Conservation (phyloP, 2,888 invertebrate species). For the Dichetophora obliterata region DNA sequence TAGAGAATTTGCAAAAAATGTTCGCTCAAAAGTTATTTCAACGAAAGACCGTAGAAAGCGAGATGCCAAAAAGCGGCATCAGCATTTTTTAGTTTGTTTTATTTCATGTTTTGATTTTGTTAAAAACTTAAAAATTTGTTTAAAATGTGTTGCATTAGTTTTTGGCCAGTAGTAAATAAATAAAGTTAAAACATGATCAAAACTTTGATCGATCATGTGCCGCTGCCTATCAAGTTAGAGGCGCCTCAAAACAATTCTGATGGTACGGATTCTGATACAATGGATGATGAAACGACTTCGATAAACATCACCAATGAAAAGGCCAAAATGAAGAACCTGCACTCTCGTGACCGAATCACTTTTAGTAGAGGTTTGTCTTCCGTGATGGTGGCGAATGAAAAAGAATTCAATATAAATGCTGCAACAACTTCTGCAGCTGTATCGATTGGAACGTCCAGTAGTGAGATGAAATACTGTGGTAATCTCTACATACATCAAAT, state of each 20-base stretch:
- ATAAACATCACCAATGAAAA: constrained; percentile 65
- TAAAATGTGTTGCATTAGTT: not conserved
- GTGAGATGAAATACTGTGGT: constrained; percentile 56
- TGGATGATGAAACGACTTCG: constrained; percentile 56
- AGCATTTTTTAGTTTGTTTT: constrained; percentile 52
- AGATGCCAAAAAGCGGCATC: constrained; percentile 61
- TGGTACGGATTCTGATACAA: constrained; percentile 48
- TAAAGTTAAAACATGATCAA: constrained; percentile 55
- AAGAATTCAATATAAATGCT: not conserved
- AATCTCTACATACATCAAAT: constrained; percentile 57
- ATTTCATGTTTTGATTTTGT: constrained; percentile 30
- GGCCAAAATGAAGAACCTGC: constrained; percentile 58
- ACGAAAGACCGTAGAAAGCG: constrained; percentile 41
- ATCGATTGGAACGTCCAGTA: constrained; percentile 41
- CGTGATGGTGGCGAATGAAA: constrained; percentile 9
- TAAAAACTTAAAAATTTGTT: constrained; percentile 10
- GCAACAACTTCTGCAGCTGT: constrained; percentile 53
- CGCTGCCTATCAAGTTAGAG: constrained; percentile 53
- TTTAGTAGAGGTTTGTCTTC: constrained; percentile 45
- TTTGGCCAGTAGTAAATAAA: not conserved
- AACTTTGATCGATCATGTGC: constrained; percentile 58
- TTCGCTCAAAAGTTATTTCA: constrained; percentile 11
- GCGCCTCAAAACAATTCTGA: constrained; percentile 35
- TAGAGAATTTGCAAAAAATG: constrained; percentile 41
- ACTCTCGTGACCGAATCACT: constrained; percentile 41